Evolutionary conservation across 2,797 vertebrate genomes (phyloP).

Genomic region (Echeneis naucrates): DNA sequence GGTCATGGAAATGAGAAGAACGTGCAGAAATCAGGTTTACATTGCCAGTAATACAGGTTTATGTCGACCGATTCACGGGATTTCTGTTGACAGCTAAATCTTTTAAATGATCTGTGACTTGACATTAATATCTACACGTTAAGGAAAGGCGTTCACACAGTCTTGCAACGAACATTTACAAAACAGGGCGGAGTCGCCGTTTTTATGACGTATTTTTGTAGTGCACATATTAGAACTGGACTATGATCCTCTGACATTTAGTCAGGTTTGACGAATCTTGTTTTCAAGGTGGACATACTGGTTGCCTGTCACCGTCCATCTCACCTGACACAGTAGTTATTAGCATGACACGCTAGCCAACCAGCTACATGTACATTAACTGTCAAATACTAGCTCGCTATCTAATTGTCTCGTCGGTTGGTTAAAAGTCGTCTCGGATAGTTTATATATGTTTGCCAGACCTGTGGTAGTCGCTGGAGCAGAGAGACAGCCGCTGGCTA

Average conservation of each 20-base stretch:
- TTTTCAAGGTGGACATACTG: neutral
- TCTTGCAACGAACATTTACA: neutral
- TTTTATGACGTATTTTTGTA: neutral
- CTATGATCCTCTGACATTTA: neutral
- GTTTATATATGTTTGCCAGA: slow-evolving; percentile 16
- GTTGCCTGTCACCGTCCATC: neutral
- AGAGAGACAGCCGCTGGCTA: slow-evolving; percentile 41
- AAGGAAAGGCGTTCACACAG: neutral
- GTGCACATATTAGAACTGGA: accelerated
- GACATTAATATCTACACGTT: neutral
- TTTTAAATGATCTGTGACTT: no score
- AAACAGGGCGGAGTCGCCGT: neutral
- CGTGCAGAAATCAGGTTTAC: no score
- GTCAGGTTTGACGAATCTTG: accelerated
- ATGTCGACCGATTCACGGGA: no score
- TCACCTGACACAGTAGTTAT: slow-evolving; percentile 6
- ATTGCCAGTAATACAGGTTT: no score
- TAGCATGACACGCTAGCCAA: slow-evolving; percentile 34
- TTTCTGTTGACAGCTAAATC: no score
- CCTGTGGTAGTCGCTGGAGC: accelerated
- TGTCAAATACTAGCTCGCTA: neutral
- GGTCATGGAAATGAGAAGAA: no score
- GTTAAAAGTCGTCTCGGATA: neutral
- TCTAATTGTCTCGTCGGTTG: neutral
- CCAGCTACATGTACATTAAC: slow-evolving; percentile 15